A percentile compares a stretch with the other conserved stretches of the same genome.
Conservation (phyloP, 2,888 invertebrate genomes). For the Danaus chrysippus region DNA sequence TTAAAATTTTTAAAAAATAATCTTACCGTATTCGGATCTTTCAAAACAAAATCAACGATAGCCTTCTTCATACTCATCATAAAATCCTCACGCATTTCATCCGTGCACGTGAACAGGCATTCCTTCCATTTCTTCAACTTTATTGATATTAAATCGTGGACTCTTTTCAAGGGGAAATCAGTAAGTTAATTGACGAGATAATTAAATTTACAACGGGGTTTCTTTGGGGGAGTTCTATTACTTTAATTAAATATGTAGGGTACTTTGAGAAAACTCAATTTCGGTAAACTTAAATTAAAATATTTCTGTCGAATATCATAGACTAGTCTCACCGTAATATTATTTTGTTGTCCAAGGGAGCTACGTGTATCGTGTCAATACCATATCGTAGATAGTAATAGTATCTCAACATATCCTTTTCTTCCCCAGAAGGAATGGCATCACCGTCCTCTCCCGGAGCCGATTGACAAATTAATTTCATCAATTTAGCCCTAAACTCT, state of each 20-base stretch:
- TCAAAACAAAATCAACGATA: slow-evolving; percentile 93
- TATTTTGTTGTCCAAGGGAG: slow-evolving; percentile 87
- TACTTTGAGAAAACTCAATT: too few relatives aligned
- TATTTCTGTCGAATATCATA: neutral
- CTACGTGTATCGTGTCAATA: slow-evolving; percentile 93
- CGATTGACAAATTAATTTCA: slow-evolving; percentile 84
- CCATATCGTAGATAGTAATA: slow-evolving; percentile 95
- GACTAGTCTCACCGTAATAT: slow-evolving; percentile 75
- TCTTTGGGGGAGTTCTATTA: neutral
- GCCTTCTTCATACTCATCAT: slow-evolving; percentile 93
- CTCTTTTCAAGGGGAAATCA: slow-evolving; percentile 52
- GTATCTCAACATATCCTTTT: slow-evolving; percentile 87
- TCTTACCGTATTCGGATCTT: slow-evolving; percentile 81
- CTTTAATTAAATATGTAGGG: neutral
- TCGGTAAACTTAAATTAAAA: neutral
- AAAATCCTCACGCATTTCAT: slow-evolving; percentile 92
- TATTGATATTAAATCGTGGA: slow-evolving; percentile 81
- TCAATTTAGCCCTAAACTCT: slow-evolving; percentile 88
- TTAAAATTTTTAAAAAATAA: slow-evolving; percentile 9
- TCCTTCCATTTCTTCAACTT: slow-evolving; percentile 81
- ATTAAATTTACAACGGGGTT: neutral
- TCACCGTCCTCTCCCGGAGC: slow-evolving; percentile 62
- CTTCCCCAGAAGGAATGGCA: slow-evolving; percentile 79
- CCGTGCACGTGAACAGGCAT: slow-evolving; percentile 80
- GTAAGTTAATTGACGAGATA: neutral